Base-by-base conservation (phyloP, 1,140 invertebrate genomes). In the Pectinophora gossypiella region DNA sequence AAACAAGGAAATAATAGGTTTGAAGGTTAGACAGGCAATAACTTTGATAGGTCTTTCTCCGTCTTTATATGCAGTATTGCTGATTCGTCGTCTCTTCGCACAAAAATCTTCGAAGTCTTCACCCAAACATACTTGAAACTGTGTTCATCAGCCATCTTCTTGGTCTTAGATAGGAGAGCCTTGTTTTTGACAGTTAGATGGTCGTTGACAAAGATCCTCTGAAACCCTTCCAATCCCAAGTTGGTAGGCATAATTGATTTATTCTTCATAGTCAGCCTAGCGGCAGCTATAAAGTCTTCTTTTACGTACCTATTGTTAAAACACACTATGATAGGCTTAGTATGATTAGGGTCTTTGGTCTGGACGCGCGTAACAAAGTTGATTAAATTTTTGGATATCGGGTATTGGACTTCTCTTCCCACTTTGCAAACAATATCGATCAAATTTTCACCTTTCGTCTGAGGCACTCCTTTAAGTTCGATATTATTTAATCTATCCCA, bases 381-480 rank as follows among this genome's bases (percentile, higher is more conserved):
- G 9, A 64, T 61, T 10, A 59, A 55, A 2, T 61, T 36, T 0
- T 61, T 68, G 1, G 46, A 10, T 2, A 67, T 36, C 2, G 22
- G 20, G 7, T 9, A 47, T n/a, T 51, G 32, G 7, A 61, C 48
- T 1, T 1, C 21, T 4, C 38, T 23, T 0, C 55, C 49, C 4
- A 68, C 53, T 42, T 57, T 64, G 0, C 45, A 15, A 1, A 68
- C 12, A 4, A 61, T 35, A 0, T 16, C 9, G n/a, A 56, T 64
- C 4, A 68, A 19, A 51, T 64, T 59, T 48, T 68, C 61, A 3
- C 43, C 35, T 10, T 21, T 43, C 0, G 47, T 27, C 6, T 48
- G 12, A 0, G 64, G 64, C 21, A 66, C 54, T 9, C 54, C 60
- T 40, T 67, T 67, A 6, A 67, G 61, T 32, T 67, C 64, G 19